Conservation (phyloP, 2,797 vertebrate genomes). For the Gephyroberyx darwinii region DNA sequence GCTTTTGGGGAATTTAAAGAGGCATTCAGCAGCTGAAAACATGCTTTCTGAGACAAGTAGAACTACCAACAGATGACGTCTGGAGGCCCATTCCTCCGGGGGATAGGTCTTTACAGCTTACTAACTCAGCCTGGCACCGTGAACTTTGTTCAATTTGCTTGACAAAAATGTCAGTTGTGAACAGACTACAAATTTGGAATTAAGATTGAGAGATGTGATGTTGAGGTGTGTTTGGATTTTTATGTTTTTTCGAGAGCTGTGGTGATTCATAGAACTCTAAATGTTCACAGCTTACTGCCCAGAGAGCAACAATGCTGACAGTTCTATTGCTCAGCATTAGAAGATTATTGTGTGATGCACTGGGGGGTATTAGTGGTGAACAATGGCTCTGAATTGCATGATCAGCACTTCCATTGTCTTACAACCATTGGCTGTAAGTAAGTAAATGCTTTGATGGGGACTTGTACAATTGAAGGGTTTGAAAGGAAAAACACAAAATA, state of each 20-base stretch:
- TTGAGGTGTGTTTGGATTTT: neutral
- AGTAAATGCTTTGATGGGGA: slow-evolving; percentile 42
- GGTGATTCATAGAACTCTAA: neutral
- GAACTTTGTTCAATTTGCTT: neutral
- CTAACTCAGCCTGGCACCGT: neutral
- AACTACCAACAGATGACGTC: slow-evolving; percentile 9
- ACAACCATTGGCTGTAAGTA: neutral
- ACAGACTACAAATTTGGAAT: neutral
- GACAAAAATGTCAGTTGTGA: neutral
- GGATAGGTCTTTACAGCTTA: slow-evolving; percentile 4
- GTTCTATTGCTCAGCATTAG: slow-evolving; percentile 64
- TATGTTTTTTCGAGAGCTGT: neutral
- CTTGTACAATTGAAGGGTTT: too few species aligned
- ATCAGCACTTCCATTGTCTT: slow-evolving; percentile 70
- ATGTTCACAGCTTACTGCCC: slow-evolving; percentile 28
- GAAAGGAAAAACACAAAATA: too few species aligned
- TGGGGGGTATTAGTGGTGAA: slow-evolving; percentile 69
- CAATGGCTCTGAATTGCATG: slow-evolving; percentile 69
- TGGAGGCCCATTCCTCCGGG: neutral
- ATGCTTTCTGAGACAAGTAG: slow-evolving; percentile 17
- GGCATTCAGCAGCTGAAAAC: neutral
- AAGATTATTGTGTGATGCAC: slow-evolving; percentile 57
- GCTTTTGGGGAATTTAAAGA: slow-evolving; percentile 13
- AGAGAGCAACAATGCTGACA: slow-evolving; percentile 72
- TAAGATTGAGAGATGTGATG: neutral